Percentiles rank a stretch among this genome's conserved stretches.
phyloP scores from a whole-genome alignment of 2,888 invertebrate species.

The Polydesmus complanatus region DNA sequence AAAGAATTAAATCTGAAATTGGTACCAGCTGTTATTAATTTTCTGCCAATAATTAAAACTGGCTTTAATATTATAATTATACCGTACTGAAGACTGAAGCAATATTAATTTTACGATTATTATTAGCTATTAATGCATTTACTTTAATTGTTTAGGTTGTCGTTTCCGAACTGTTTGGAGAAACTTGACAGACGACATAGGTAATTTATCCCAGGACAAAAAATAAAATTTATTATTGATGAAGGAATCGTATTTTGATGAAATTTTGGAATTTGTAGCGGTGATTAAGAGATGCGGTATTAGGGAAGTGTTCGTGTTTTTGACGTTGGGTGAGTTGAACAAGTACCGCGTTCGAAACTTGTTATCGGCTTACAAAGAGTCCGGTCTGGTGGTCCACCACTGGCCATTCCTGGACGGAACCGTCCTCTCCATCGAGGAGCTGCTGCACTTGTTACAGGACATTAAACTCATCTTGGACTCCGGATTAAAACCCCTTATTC shows the following conservation, averaged over 20 bases:
- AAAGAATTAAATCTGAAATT: too few species aligned
- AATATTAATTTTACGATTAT: too few species aligned
- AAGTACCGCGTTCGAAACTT: conserved; percentile 5
- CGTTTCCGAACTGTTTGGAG: conserved; percentile 7
- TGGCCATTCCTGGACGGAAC: conserved; percentile 10
- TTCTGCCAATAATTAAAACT: too few species aligned
- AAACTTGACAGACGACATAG: conserved; percentile 6
- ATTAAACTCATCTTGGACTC: not conserved
- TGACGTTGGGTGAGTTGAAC: conserved; percentile 9
- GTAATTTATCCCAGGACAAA: too few species aligned
- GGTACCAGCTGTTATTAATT: too few species aligned
- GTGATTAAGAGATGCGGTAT: not conserved
- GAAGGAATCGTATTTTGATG: too few species aligned
- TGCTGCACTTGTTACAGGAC: conserved; percentile 7
- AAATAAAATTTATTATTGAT: too few species aligned
- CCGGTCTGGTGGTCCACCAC: conserved; percentile 9
- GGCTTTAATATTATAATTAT: too few species aligned
- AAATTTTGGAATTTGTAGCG: not conserved
- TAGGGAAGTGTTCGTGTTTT: conserved; percentile 8
- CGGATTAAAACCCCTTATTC: conserved; percentile 7
- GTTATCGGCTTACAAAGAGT: not conserved
- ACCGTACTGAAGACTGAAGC: not conserved
- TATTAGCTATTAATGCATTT: not conserved
- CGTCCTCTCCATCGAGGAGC: not conserved
- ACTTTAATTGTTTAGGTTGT: conserved; percentile 7